Conservation (phyloP, 2,888 invertebrate genomes). For the Trichopria drosophilae region DNA sequence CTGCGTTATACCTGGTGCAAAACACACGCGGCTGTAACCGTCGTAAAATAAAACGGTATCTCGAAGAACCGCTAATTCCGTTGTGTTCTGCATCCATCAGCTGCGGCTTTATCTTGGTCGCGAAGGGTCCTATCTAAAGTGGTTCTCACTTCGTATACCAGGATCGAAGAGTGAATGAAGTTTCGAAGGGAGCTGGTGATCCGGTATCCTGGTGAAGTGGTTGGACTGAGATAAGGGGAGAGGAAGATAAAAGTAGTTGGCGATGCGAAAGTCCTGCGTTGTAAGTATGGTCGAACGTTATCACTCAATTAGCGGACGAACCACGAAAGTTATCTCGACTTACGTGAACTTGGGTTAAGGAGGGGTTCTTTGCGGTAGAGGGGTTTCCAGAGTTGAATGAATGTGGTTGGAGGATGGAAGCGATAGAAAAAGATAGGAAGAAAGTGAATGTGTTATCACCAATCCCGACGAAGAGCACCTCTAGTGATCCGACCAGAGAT, state of each 20-base stretch:
- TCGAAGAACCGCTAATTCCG: slow-evolving; percentile 45
- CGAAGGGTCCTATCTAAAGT: slow-evolving; percentile 37
- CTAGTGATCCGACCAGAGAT: too few relatives aligned
- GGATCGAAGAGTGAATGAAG: slow-evolving; percentile 22
- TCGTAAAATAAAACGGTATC: slow-evolving; percentile 33
- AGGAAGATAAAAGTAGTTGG: neutral
- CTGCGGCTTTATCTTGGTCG: slow-evolving; percentile 31
- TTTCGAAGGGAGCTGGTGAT: neutral
- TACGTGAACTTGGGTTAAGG: too few relatives aligned
- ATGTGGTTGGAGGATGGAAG: too few relatives aligned
- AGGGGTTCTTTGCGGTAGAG: too few relatives aligned
- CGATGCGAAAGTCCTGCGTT: too few relatives aligned
- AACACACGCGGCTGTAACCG: slow-evolving; percentile 7
- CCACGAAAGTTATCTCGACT: slow-evolving; percentile 42
- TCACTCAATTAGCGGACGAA: slow-evolving; percentile 50
- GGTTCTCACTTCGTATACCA: slow-evolving; percentile 34
- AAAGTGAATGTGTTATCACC: too few relatives aligned
- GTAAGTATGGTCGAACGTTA: slow-evolving; percentile 43
- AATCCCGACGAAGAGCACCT: too few relatives aligned
- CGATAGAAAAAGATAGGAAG: too few relatives aligned
- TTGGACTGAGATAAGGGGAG: slow-evolving; percentile 1
- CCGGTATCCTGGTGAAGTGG: neutral
- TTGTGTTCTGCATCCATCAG: slow-evolving; percentile 48
- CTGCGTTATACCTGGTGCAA: slow-evolving; percentile 8
- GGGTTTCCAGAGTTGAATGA: too few relatives aligned